These are phyloP conservation scores for Jordanella pulchra DNA, from an alignment of 2,797 vertebrate species.

Conservation along the genomic window DNA sequence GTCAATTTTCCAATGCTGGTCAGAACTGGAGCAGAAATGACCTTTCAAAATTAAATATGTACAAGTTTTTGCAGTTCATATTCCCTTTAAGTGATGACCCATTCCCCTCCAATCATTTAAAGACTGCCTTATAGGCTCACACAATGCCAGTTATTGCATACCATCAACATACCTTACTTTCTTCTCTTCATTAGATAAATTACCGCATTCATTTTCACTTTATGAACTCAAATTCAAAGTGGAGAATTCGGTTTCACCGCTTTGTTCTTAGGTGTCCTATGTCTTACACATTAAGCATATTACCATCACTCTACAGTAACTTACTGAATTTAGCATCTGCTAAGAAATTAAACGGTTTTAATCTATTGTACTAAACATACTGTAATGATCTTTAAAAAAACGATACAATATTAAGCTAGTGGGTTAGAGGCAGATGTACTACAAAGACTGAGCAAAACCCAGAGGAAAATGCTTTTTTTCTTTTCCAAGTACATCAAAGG, in stretches of 20 bases:
- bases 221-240: not conserved
- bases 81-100: not conserved
- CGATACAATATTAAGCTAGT: not conserved
- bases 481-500: not conserved
- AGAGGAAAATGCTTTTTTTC: not conserved
- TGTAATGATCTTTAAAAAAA: not conserved
- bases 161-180: not conserved
- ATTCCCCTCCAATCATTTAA: not conserved
- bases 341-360: not conserved
- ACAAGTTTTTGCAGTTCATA: not conserved
- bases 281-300: not conserved
- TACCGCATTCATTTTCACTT: not conserved
- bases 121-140: not conserved
- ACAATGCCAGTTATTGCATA: not conserved
- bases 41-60: no score
- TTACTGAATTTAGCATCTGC: not conserved
- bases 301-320: not conserved
- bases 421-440: constrained; percentile 7
- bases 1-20: not conserved
- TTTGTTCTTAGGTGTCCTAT: not conserved
- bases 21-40: not conserved
- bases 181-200: not conserved
- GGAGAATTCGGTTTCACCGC: not conserved
- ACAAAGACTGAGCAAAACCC: not conserved
- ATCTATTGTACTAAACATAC: not conserved